phyloP scores from a whole-genome alignment of 2,797 vertebrate genomes.

The Telmatherina bonti region DNA sequence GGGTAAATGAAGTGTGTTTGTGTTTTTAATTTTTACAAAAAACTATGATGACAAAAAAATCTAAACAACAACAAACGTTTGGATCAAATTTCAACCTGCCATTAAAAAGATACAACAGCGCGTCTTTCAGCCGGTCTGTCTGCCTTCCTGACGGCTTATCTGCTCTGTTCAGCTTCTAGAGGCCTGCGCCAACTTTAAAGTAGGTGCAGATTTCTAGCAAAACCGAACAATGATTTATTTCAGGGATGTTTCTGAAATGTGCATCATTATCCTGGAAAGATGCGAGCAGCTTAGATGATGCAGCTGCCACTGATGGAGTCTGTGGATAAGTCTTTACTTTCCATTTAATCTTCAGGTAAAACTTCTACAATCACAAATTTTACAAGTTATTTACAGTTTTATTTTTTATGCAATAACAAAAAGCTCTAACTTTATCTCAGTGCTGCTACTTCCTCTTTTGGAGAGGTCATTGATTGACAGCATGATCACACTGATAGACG shows the following conservation, averaged over 20 bases:
- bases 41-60: no score
- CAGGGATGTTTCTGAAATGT: conserved; percentile 2
- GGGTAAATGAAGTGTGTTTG: no score
- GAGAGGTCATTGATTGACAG: neutral
- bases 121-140: neutral
- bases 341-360: neutral
- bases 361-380: neutral
- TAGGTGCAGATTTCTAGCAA: neutral
- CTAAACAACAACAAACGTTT: no score
- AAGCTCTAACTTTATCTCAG: neutral
- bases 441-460: neutral
- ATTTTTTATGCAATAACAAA: neutral
- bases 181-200: neutral
- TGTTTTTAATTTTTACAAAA: no score
- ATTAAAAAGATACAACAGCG: neutral
- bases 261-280: neutral
- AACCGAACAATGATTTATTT: neutral
- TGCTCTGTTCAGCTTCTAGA: neutral
- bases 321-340: neutral
- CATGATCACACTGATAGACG: neutral
- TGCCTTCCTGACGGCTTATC: neutral
- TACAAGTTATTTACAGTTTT: neutral
- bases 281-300: neutral
- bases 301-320: neutral
- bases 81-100: neutral